Evolutionary conservation across 2,888 invertebrate species (phyloP), one percentile per base, ranked within the genome.

Genomic region (Drosophila lutescens): DNA sequence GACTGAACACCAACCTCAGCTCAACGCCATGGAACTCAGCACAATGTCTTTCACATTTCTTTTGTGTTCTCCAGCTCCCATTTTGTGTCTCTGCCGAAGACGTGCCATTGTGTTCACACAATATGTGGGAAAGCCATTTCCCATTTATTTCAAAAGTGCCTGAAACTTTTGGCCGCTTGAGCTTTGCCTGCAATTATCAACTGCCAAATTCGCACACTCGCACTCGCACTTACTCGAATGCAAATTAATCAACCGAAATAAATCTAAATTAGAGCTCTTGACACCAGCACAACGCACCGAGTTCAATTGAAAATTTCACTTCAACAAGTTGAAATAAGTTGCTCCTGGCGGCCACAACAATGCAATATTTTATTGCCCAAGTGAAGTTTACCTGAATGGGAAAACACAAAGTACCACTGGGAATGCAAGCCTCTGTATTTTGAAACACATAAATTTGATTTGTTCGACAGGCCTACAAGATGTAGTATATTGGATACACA

Each of bases 251-350:
- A 73, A 60, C 61, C 44, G 59, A 74, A 66, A 74, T 67, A 74
- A 77, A 86, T 83, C 71, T 74, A 83, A 83, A 75, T 88, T 68
- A 77, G 65, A 85, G 70, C 74, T 70, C 74, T 85, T 82, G 75
- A 61, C 85, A 85, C 79, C 87, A 75, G 79, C 55, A 76, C 56
- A 54, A 66, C 46, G 58, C 43, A 65, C 44, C 17, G 34, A 57
- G 61, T 78, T 80, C 77, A 86, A 88, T 88, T 83, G 79, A 77
- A 78, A 76, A 51, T 59, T 65, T 49, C 59, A 44, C 62, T 40
- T 66, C 66, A 66, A 66, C 68, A 66, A 65, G 47, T 57, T 26
- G 59, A 65, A 77, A 66, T 72, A 74, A 69, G 68, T 72, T 67
- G 51, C 32, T 47, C 58, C 53, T 47, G 26, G 55, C 10, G 36